phyloP scores from a whole-genome alignment of 2,888 invertebrate genomes.

The Hypomecis atomaria region DNA sequence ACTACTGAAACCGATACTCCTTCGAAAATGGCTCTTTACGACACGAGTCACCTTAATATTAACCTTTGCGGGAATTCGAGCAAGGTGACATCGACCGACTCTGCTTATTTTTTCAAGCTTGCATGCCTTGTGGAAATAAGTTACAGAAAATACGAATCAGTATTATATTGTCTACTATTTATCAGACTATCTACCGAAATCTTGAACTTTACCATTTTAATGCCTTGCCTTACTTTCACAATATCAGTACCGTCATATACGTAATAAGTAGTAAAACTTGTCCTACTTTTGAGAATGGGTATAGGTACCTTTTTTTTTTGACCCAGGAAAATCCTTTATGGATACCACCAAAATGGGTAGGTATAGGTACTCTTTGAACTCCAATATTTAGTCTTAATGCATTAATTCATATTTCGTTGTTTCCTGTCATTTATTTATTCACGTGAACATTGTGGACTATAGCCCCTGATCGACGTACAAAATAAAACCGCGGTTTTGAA shows the following conservation, averaged over 20 bases:
- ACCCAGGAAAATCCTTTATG: too few relatives aligned
- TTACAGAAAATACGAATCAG: neutral
- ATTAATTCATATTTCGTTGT: too few relatives aligned
- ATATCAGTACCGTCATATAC: neutral
- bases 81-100: conserved; percentile 11
- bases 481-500: too few relatives aligned
- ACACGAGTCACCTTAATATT: conserved; percentile 11
- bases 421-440: too few relatives aligned
- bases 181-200: conserved; percentile 2
- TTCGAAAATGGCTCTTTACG: neutral
- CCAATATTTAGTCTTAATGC: too few relatives aligned
- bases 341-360: too few relatives aligned
- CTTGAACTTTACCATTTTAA: conserved; percentile 11
- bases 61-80: conserved; percentile 9
- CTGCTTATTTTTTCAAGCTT: neutral
- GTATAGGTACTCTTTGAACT: too few relatives aligned
- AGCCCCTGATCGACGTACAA: too few relatives aligned
- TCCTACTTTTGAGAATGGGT: neutral
- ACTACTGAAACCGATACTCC: too few relatives aligned
- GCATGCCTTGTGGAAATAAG: conserved; percentile 9
- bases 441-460: too few relatives aligned
- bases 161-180: neutral
- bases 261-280: neutral
- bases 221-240: conserved; percentile 4
- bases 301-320: too few relatives aligned